Evolutionary conservation across 2,888 invertebrate species (phyloP).

Genomic region (Dynastes grantii): DNA sequence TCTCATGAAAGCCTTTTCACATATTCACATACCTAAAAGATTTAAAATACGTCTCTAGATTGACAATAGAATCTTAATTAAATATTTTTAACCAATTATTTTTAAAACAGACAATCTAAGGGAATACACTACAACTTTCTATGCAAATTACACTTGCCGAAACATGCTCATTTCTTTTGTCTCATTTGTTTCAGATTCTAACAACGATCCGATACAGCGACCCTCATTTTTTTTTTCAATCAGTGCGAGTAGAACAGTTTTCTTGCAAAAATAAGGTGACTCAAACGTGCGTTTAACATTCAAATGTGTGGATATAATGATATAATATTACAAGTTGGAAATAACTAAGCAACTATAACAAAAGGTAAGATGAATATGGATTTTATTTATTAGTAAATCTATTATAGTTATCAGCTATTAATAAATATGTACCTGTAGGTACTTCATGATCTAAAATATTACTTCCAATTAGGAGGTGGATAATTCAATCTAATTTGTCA

Average conservation of each 20-base stretch:
- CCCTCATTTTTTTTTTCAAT: not conserved
- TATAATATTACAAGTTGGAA: slow-evolving; percentile 18
- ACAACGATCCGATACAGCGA: slow-evolving; percentile 39
- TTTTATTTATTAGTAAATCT: slow-evolving; percentile 3
- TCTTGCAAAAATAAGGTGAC: not conserved
- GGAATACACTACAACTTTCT: not conserved
- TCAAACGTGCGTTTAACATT: not conserved
- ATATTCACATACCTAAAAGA: not conserved
- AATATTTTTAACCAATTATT: not conserved
- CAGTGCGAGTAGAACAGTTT: slow-evolving; percentile 14
- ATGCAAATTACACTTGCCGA: not conserved
- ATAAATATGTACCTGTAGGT: not conserved
- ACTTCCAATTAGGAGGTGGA: not conserved
- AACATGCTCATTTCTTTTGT: not conserved
- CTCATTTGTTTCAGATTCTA: slow-evolving; percentile 36
- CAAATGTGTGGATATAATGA: slow-evolving; percentile 43
- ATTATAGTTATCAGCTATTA: not conserved
- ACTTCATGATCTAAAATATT: not conserved
- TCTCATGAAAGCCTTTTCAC: not conserved
- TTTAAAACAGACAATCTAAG: not conserved
- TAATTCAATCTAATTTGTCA: not conserved
- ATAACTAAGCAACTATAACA: slow-evolving; percentile 14
- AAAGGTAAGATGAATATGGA: slow-evolving; percentile 19
- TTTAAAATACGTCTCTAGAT: not conserved
- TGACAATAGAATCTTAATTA: slow-evolving; percentile 1